Evolutionary conservation across 2,888 invertebrate genomes (phyloP).

Genomic region (Mactromeris polynyma): DNA sequence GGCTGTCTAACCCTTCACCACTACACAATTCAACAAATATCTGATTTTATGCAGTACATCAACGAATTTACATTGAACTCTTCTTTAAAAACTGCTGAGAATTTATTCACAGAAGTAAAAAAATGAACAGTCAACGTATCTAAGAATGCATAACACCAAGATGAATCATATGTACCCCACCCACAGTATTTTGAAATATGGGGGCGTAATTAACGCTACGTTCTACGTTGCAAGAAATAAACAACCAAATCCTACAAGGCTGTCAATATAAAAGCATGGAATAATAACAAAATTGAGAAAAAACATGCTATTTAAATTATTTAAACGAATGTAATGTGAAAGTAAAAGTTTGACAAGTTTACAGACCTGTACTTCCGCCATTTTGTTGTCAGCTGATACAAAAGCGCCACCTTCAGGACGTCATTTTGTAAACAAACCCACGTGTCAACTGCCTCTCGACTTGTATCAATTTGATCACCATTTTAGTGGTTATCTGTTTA

Average conservation of each 20-base stretch:
- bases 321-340: background rate
- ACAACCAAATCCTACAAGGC: background rate
- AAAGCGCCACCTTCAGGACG: conserved; percentile 54
- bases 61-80: background rate
- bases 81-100: background rate
- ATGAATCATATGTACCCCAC: conserved; percentile 50
- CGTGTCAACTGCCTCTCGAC: conserved; percentile 39
- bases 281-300: background rate
- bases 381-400: conserved; percentile 70
- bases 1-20: no score
- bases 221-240: background rate
- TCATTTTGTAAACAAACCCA: conserved; percentile 58
- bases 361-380: conserved; percentile 71
- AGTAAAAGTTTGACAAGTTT: conserved; percentile 42
- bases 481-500: no score
- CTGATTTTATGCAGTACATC: background rate
- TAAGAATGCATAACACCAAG: background rate
- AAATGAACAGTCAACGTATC: background rate
- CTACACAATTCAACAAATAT: no score
- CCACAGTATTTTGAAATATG: conserved; percentile 35
- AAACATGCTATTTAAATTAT: background rate
- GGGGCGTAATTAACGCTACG: conserved; percentile 58
- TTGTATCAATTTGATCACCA: no score
- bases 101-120: background rate
- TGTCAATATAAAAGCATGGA: background rate